phyloP scores from a whole-genome alignment of 2,888 invertebrate species.

The Bibio marci region DNA sequence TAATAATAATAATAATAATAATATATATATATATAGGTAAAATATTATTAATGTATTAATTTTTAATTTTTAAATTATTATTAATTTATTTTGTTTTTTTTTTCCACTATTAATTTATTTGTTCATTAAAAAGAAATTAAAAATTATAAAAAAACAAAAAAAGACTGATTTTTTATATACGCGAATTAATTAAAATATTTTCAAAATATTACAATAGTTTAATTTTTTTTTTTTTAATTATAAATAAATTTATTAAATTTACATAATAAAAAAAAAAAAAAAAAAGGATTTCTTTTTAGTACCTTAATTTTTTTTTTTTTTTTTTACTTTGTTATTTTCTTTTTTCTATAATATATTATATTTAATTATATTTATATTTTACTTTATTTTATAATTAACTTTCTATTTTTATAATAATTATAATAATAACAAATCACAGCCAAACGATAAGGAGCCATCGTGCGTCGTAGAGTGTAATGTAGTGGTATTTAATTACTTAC shows the following conservation, averaged over 20 bases:
- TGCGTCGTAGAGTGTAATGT: no score
- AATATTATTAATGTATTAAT: no score
- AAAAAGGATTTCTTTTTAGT: constrained; percentile 1
- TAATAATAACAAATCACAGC: constrained; percentile 13
- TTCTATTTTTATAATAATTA: neutral
- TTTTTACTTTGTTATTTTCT: neutral
- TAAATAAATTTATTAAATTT: neutral
- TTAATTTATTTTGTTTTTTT: no score
- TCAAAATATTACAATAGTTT: neutral
- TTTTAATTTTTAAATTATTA: no score
- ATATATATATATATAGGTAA: no score
- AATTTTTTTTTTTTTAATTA: neutral
- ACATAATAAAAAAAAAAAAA: neutral
- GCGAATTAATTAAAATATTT: no score
- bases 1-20: no score
- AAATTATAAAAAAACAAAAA: no score
- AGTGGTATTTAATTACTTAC: no score
- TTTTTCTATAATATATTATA: neutral
- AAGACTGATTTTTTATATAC: no score
- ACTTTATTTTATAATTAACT: neutral
- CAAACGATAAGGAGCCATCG: constrained; percentile 13
- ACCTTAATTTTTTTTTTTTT: neutral
- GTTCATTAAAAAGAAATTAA: neutral
- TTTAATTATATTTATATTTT: neutral
- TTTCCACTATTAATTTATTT: neutral